Evolutionary conservation across 1,140 invertebrate species (phyloP).

Genomic region (Antheraea mylitta): DNA sequence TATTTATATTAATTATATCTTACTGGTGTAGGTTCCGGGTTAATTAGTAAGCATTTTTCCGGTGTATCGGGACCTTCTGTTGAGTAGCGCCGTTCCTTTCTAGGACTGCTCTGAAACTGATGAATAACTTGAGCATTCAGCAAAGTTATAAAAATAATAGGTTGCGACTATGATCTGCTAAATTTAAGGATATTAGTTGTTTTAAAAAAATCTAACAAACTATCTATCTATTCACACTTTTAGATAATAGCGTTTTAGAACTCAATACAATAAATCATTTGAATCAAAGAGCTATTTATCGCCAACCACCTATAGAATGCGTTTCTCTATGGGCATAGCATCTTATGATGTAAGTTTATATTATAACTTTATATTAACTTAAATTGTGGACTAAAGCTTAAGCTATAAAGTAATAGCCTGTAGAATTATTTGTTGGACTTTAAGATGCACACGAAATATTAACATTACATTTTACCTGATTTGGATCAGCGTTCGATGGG

Average conservation of each 20-base stretch:
- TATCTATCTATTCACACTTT: no score
- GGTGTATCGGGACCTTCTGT: constrained; percentile 66
- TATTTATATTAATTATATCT: constrained; percentile 40
- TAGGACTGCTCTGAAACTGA: constrained; percentile 75
- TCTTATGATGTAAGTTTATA: no score
- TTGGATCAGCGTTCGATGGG: constrained; percentile 81
- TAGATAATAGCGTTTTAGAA: no score
- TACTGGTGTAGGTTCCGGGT: constrained; percentile 76
- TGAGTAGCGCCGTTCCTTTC: constrained; percentile 68
- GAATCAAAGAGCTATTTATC: no score
- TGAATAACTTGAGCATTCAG: constrained; percentile 43
- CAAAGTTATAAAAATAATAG: background rate
- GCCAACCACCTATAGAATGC: no score
- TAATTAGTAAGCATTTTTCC: constrained; percentile 77
- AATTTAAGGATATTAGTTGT: no score
- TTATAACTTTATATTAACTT: no score
- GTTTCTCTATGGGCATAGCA: no score
- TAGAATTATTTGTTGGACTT: background rate
- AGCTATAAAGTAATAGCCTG: background rate
- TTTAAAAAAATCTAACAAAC: no score
- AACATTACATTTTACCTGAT: constrained; percentile 73
- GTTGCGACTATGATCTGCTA: background rate
- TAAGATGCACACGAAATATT: constrained; percentile 30
- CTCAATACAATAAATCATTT: no score
- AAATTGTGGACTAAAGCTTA: no score